Evolutionary conservation across 2,113 vertebrate species (phyloP).

Genomic region (Rhea pennata): DNA sequence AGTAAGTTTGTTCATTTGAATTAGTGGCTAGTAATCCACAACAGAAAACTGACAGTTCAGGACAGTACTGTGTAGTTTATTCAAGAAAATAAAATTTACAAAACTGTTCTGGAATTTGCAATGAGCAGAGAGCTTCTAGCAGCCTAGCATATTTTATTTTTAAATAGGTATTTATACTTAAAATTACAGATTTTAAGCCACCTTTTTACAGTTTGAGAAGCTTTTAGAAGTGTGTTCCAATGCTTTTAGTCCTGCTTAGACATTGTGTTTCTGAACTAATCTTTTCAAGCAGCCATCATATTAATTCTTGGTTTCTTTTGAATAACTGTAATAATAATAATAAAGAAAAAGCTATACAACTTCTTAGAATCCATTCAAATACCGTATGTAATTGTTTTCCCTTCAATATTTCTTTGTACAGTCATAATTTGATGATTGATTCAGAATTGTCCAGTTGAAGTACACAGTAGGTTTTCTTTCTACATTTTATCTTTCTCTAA

Average conservation of each 20-base stretch:
- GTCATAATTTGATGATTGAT: not conserved
- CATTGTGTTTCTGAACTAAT: slow-evolving; percentile 1
- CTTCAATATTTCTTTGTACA: slow-evolving; percentile 14
- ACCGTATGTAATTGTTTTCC: not conserved
- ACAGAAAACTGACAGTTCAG: not conserved
- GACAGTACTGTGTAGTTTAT: not conserved
- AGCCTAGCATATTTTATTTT: not conserved
- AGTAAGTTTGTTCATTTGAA: not conserved
- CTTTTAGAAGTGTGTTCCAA: not conserved
- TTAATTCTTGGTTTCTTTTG: not conserved
- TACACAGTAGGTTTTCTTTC: not conserved
- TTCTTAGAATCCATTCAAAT: not conserved
- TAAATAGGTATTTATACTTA: slow-evolving; percentile 10
- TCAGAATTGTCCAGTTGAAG: slow-evolving; percentile 14
- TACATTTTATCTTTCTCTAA: not conserved
- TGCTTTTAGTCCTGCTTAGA: not conserved
- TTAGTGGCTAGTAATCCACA: not conserved
- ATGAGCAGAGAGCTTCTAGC: not conserved
- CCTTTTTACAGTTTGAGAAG: not conserved
- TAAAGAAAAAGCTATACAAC: not conserved
- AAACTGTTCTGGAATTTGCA: not conserved
- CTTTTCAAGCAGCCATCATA: not conserved
- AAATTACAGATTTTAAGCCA: not conserved
- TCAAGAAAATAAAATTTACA: not conserved
- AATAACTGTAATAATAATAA: not conserved